Percentiles rank a stretch among this genome's conserved stretches.
Evolutionary conservation across 2,888 invertebrate species (phyloP).

Genomic region (Cremastinae sp.): DNA sequence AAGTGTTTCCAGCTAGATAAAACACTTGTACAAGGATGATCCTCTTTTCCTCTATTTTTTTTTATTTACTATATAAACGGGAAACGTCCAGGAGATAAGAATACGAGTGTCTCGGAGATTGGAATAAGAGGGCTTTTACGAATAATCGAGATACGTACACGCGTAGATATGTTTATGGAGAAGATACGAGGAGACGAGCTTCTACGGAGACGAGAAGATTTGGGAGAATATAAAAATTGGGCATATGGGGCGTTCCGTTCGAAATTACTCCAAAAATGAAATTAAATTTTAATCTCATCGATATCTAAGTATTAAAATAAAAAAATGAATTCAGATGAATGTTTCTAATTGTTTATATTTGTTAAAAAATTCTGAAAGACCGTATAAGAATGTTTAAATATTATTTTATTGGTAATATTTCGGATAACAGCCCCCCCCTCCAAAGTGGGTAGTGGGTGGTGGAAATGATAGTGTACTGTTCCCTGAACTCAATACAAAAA

Average conservation of each 20-base stretch:
- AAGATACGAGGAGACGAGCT: slow-evolving; percentile 25
- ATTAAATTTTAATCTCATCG: not conserved
- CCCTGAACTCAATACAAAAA: too few species aligned
- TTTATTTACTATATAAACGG: not conserved
- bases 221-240: slow-evolving; percentile 13
- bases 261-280: not conserved
- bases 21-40: not conserved
- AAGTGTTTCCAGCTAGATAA: slow-evolving; percentile 29
- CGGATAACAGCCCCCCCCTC: too few species aligned
- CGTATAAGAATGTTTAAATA: too few species aligned
- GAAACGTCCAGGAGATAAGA: not conserved
- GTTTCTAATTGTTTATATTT: not conserved
- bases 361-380: too few species aligned
- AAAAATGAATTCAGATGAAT: slow-evolving; percentile 13
- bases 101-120: slow-evolving; percentile 7
- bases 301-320: slow-evolving; percentile 28
- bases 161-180: slow-evolving; percentile 9
- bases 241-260: not conserved
- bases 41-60: not conserved
- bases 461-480: too few species aligned
- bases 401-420: too few species aligned
- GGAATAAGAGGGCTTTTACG: slow-evolving; percentile 15
- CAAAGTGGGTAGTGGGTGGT: too few species aligned
- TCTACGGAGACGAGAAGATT: slow-evolving; percentile 1
- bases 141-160: not conserved